Conservation (phyloP, 2,797 vertebrate species). For the Ataeniobius toweri region DNA sequence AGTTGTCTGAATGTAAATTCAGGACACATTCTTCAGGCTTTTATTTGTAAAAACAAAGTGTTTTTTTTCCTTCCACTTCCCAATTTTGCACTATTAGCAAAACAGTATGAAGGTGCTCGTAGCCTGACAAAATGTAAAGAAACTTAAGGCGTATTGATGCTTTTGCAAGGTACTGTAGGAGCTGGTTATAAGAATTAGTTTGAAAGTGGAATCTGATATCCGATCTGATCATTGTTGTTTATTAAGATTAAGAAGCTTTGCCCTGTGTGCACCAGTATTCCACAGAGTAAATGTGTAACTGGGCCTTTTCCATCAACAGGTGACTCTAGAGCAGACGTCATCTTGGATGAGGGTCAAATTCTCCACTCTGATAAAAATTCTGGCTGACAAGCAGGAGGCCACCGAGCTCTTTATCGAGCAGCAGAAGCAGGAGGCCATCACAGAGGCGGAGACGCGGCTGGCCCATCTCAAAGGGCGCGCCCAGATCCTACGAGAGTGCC, state of each 20-base stretch:
- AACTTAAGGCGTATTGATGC: neutral
- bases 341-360: constrained; percentile 77
- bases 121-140: neutral
- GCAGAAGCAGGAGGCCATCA: constrained; percentile 61
- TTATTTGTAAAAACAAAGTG: neutral
- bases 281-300: neutral
- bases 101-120: no score
- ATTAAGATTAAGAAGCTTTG: neutral
- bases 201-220: neutral
- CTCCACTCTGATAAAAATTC: constrained; percentile 70
- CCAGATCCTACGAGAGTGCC: constrained; percentile 64
- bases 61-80: no score
- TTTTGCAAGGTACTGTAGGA: neutral
- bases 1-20: neutral
- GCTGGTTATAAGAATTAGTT: neutral
- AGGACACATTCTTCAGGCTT: neutral
- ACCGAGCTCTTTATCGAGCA: constrained; percentile 66
- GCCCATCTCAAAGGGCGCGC: constrained; percentile 61
- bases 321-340: constrained; percentile 78
- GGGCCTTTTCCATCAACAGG: constrained; percentile 54
- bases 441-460: constrained; percentile 66
- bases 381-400: constrained; percentile 77
- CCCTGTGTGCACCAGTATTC: neutral
- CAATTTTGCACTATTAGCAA: no score
- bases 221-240: neutral